Evolutionary conservation across 2,888 invertebrate species (phyloP), one percentile per base, ranked within the genome.

Genomic region (Cheilosia vernalis): DNA sequence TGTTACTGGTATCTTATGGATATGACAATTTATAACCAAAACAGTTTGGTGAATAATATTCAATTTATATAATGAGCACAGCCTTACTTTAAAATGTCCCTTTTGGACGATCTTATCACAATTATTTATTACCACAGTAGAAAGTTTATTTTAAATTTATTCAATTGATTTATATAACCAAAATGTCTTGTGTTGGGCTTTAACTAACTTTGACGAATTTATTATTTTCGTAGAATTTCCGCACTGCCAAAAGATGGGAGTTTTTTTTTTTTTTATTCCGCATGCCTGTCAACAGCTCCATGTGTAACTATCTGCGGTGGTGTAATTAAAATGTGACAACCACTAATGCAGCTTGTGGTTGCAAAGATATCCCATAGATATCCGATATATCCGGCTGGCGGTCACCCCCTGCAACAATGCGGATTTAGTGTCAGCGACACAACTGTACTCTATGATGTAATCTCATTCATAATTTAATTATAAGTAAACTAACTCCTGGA

Each of bases 391-490:
- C 24, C 30, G 27, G 5, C 42, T 27, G 13, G 15, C 3, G 13
- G 13, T 10, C 10, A 13, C 17, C n/a, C 33, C 7, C 56, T 56
- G 55, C 30, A 6, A 56, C 17, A 33, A 33, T 56, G 37, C 13
- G 37, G 13, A 33, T 17, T 33, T 19, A 56, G 21, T 13, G 5
- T 5, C 10, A 21, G 13, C 10, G n/a, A n/a, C 15, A 61, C 7
- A 17, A 17, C 17, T 1, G 9, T 19, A 24, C 17, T 13, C 58
- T 24, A 13, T 56, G 69, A 56, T 44, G 69, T 15, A 56, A 56
- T 21, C 9, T 69, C 56, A 69, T 67, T 67, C 42, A 19, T 30
- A 55, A 42, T 67, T 55, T 19, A 67, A 67, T 67, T 67, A 13
- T 37, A 61, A 61, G 17, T 61, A 44, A 63, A 27, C 6, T 42